Evolutionary conservation across 2,113 vertebrate species (phyloP).

Genomic region (Thermophis baileyi): DNA sequence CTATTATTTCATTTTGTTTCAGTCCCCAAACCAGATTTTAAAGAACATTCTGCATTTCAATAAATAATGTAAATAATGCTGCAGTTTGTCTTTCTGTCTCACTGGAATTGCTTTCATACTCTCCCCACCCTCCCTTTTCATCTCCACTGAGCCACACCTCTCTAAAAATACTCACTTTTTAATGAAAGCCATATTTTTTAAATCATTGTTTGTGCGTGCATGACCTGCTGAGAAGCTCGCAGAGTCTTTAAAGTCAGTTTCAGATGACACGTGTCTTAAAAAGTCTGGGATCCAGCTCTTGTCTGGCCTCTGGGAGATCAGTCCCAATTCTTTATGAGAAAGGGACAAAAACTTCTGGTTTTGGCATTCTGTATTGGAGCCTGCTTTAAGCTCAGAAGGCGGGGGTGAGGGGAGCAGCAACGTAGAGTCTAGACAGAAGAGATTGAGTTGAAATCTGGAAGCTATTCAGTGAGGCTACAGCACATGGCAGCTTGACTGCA

Average conservation of each 20-base stretch:
- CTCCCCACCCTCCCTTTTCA: conserved; percentile 57
- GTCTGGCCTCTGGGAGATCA: conserved; percentile 63
- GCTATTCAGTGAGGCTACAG: conserved; percentile 77
- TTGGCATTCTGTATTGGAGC: conserved; percentile 79
- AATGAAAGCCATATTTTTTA: conserved; percentile 77
- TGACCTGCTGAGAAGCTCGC: conserved; percentile 71
- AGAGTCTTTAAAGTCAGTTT: conserved; percentile 74
- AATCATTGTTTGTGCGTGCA: conserved; percentile 41
- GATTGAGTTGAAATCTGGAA: conserved; percentile 89
- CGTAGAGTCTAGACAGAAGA: conserved; percentile 88
- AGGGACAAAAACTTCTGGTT: conserved; percentile 78
- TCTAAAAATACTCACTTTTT: conserved; percentile 75
- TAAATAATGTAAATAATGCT: conserved; percentile 55
- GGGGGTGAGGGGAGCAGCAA: conserved; percentile 68
- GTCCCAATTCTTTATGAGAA: conserved; percentile 76
- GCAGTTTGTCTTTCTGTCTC: conserved; percentile 50
- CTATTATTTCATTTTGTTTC: conserved; percentile 52
- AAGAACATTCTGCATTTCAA: conserved; percentile 56
- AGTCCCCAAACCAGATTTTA: conserved; percentile 53
- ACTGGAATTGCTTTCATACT: conserved; percentile 38
- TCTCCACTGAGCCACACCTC: conserved; percentile 71
- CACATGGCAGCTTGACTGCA: conserved; percentile 75
- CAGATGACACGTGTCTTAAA: conserved; percentile 76
- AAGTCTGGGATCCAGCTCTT: conserved; percentile 67
- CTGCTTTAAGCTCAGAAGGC: conserved; percentile 72